Conservation (phyloP, 2,888 invertebrate species). For the Hydroisotoma schaefferi region DNA sequence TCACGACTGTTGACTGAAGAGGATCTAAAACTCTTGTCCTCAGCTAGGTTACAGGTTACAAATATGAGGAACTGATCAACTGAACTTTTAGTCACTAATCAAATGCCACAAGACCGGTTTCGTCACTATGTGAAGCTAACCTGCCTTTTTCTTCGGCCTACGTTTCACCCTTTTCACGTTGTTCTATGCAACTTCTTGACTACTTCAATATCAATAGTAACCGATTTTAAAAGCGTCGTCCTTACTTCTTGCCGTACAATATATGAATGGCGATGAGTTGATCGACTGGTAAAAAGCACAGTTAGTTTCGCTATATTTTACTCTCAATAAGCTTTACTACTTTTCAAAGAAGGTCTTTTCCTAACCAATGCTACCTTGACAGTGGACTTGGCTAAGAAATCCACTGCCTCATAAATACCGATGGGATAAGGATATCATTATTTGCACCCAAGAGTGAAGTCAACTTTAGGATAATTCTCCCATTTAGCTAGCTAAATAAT, state of each 20-base stretch:
- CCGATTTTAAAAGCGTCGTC: no score
- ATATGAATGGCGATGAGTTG: no score
- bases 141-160: conserved; percentile 18
- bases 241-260: no score
- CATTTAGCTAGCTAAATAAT: no score
- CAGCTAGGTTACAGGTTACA: neutral
- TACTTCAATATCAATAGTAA: no score
- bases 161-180: neutral
- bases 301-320: neutral
- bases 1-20: neutral
- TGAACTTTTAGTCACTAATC: conserved; percentile 31
- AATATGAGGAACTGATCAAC: conserved; percentile 24
- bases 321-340: no score
- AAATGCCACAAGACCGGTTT: conserved; percentile 31
- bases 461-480: neutral
- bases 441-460: neutral
- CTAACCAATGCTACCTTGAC: conserved; percentile 39
- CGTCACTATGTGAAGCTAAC: conserved; percentile 24
- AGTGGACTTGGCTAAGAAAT: conserved; percentile 37
- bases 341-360: conserved; percentile 11
- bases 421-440: conserved; percentile 10
- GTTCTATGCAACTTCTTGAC: neutral
- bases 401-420: conserved; percentile 37
- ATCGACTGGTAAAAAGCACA: neutral
- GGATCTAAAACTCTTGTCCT: neutral